Base-by-base conservation (phyloP, 2,888 invertebrate species). In the Meliscaeva auricollis region DNA sequence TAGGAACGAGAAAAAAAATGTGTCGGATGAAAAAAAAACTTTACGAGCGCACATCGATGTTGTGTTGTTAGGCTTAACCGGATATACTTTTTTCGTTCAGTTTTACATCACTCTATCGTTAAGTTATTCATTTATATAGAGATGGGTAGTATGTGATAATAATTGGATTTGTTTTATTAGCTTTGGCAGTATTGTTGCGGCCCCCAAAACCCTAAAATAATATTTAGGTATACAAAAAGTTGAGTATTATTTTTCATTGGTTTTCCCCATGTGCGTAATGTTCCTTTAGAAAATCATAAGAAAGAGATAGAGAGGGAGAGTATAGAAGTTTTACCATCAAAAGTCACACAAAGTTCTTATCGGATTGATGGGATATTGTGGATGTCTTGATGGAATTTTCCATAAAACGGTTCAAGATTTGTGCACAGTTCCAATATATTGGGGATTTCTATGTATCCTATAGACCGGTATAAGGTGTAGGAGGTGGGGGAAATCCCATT, bases 131-230 rank as follows among this genome's bases (percentile, higher is more conserved):
- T 80, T 38, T 58, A 32, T 58, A 32, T 70, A 75, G 80, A 70
- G 80, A 84, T 79, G 46, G 75, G 38, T 75, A 79, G 79, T 84
- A 79, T 79, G 84, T 76, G 84, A 84, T 79, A 80, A 84, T 84
- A 80, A 84, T 80, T 84, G 80, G 80, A 75, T 80, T 75, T 75
- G 50, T 76, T 84, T 84, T 84, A 84, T 70, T 72, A 75, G 75
- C 75, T 52, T 60, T 26, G 46, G 62, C 44, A 73, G 38, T 20
- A n/a, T 38, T 13, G n/a, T 15, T 22, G 20, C 11, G 3, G 46
- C 20, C 9, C 11, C 17, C 8, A 15, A n/a, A 22, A 13, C 50
- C 13, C 20, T 7, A 9, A 38, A 38, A 26, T 26, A 26, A 26
- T 26, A 4, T 26, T 26, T 26, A 26, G 26, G 30, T 52, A 58